These are phyloP conservation scores for Melikaiella ostensackeni DNA, from an alignment of 2,888 invertebrate species.

Conservation along the genomic window DNA sequence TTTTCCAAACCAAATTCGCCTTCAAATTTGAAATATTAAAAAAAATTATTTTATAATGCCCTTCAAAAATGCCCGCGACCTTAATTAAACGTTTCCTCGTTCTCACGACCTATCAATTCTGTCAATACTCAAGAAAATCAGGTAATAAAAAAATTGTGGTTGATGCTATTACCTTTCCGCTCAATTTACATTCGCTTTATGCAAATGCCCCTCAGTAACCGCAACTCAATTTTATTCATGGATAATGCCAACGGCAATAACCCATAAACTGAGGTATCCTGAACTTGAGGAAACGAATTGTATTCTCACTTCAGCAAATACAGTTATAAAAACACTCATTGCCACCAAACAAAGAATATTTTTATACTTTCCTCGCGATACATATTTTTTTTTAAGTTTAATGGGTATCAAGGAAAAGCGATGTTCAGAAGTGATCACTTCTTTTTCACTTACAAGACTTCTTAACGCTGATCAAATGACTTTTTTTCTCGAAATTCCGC, in stretches of 20 bases:
- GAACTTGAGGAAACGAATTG: conserved; percentile 9
- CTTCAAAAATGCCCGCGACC: neutral
- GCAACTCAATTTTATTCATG: conserved; percentile 14
- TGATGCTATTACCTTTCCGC: neutral
- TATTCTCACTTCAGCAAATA: neutral
- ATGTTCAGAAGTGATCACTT: too few relatives aligned
- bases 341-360: neutral
- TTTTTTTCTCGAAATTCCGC: too few relatives aligned
- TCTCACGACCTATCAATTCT: neutral
- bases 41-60: too few relatives aligned
- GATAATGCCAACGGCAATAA: neutral
- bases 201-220: conserved; percentile 2
- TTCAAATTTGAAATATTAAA: too few relatives aligned
- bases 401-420: too few relatives aligned
- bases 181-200: neutral
- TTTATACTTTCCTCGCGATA: neutral
- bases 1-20: too few relatives aligned
- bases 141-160: conserved; percentile 4
- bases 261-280: neutral
- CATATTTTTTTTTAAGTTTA: too few relatives aligned
- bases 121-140: neutral
- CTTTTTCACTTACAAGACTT: too few relatives aligned
- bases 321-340: neutral
- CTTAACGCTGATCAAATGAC: too few relatives aligned
- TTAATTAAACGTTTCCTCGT: neutral